Evolutionary conservation across 2,888 invertebrate genomes (phyloP).

Genomic region (Spodoptera exigua): DNA sequence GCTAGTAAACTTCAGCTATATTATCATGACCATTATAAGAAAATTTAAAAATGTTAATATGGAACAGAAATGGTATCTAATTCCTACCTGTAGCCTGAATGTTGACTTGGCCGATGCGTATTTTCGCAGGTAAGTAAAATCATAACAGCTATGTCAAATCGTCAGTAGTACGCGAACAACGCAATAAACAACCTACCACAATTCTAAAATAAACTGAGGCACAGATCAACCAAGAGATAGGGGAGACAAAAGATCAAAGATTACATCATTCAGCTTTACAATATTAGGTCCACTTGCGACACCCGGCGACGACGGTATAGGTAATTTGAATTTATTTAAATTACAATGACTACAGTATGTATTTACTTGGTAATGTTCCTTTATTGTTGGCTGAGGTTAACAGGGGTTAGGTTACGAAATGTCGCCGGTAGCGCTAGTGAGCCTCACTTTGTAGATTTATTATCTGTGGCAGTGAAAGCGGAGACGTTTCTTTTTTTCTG

Average conservation of each 20-base stretch:
- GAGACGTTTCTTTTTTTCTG: slow-evolving; percentile 41
- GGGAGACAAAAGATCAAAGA: slow-evolving; percentile 58
- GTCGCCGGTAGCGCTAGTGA: slow-evolving; percentile 55
- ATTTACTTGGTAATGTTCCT: slow-evolving; percentile 83
- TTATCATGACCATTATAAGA: too few relatives aligned
- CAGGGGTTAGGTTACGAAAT: slow-evolving; percentile 81
- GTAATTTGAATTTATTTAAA: slow-evolving; percentile 86
- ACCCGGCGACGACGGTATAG: slow-evolving; percentile 60
- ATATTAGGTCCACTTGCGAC: slow-evolving; percentile 72
- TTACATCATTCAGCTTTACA: slow-evolving; percentile 67
- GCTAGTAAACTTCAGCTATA: too few relatives aligned
- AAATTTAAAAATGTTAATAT: too few relatives aligned
- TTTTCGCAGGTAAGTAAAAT: slow-evolving; percentile 12
- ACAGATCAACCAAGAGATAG: slow-evolving; percentile 47
- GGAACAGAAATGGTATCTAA: too few relatives aligned
- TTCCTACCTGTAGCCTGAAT: slow-evolving; percentile 17
- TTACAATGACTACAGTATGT: slow-evolving; percentile 79
- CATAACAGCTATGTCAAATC: slow-evolving; percentile 35
- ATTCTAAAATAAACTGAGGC: slow-evolving; percentile 49
- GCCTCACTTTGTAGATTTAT: slow-evolving; percentile 52
- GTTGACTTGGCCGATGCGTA: slow-evolving; percentile 4
- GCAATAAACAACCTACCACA: slow-evolving; percentile 70
- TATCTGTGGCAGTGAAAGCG: slow-evolving; percentile 57
- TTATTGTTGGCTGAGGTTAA: slow-evolving; percentile 78
- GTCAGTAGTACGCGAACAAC: slow-evolving; percentile 63